phyloP scores from a whole-genome alignment of 1,140 invertebrate species.

The Coptotermes formosanus region DNA sequence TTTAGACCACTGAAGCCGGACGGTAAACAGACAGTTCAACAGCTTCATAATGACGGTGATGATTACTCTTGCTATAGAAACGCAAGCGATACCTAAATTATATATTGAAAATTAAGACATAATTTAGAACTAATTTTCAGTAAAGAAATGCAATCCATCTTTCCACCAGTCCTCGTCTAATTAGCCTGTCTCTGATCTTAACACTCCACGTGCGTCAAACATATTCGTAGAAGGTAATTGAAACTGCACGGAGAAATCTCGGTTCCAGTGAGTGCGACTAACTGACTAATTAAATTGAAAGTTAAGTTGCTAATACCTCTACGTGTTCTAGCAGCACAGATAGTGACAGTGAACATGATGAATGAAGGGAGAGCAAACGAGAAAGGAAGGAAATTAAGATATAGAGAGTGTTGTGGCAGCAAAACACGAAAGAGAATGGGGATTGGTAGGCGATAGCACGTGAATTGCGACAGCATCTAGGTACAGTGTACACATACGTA shows the following conservation, averaged over 20 bases:
- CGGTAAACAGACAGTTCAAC: no score
- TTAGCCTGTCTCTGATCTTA: not conserved
- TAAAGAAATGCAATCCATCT: slow-evolving; percentile 4
- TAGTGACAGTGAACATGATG: slow-evolving; percentile 1
- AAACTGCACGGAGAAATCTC: not conserved
- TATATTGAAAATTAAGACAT: not conserved
- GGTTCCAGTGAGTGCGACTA: not conserved
- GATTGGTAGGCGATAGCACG: not conserved
- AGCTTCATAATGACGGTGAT: no score
- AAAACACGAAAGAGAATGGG: not conserved
- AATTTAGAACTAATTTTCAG: slow-evolving; percentile 2
- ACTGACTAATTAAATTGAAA: slow-evolving; percentile 5
- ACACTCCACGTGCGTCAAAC: not conserved
- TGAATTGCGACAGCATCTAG: not conserved
- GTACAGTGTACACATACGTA: no score
- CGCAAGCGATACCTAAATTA: no score
- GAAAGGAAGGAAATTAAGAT: not conserved
- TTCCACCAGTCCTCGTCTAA: not conserved
- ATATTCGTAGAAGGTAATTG: slow-evolving; percentile 1
- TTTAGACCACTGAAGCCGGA: no score
- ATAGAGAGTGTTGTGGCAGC: not conserved
- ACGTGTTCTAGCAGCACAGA: not conserved
- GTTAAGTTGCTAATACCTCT: not conserved
- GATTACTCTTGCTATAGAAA: no score
- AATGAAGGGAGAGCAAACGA: not conserved